These are phyloP conservation scores for Melipona beecheii DNA, from an alignment of 2,888 invertebrate genomes.

Conservation along the genomic window DNA sequence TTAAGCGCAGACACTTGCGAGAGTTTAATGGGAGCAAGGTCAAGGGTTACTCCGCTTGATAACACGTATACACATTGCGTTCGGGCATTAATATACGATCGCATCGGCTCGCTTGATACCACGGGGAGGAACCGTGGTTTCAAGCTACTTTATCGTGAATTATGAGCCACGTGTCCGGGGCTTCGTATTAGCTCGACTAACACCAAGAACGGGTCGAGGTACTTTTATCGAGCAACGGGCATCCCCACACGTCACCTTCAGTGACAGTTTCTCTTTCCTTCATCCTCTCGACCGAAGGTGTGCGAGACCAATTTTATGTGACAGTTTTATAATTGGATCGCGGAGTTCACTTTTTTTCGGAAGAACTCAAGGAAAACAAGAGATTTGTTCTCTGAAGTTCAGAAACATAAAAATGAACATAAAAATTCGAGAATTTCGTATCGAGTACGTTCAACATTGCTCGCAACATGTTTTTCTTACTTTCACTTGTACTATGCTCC, in stretches of 20 bases:
- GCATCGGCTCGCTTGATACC: slow-evolving; percentile 47
- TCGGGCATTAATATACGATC: slow-evolving; percentile 69
- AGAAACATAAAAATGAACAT: too few relatives aligned
- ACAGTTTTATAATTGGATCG: too few relatives aligned
- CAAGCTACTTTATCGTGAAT: slow-evolving; percentile 73
- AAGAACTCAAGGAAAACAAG: too few relatives aligned
- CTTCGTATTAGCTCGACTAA: slow-evolving; percentile 25
- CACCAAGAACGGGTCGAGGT: background rate
- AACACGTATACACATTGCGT: slow-evolving; percentile 54
- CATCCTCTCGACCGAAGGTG: background rate
- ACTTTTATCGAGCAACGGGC: slow-evolving; percentile 10
- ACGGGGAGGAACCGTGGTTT: slow-evolving; percentile 39
- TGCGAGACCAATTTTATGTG: background rate
- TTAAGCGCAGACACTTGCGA: slow-evolving; percentile 44
- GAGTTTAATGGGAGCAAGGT: slow-evolving; percentile 63
- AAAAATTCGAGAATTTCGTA: too few relatives aligned
- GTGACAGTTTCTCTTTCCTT: slow-evolving; percentile 10
- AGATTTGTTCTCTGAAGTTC: too few relatives aligned
- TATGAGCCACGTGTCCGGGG: slow-evolving; percentile 63
- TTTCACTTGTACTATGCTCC: too few relatives aligned
- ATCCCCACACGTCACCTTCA: background rate
- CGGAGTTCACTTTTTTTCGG: too few relatives aligned
- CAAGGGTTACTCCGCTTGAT: slow-evolving; percentile 53
- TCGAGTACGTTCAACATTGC: too few relatives aligned
- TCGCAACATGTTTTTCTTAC: too few relatives aligned